Conservation (phyloP, 1,140 invertebrate species). For the Orius laevigatus region DNA sequence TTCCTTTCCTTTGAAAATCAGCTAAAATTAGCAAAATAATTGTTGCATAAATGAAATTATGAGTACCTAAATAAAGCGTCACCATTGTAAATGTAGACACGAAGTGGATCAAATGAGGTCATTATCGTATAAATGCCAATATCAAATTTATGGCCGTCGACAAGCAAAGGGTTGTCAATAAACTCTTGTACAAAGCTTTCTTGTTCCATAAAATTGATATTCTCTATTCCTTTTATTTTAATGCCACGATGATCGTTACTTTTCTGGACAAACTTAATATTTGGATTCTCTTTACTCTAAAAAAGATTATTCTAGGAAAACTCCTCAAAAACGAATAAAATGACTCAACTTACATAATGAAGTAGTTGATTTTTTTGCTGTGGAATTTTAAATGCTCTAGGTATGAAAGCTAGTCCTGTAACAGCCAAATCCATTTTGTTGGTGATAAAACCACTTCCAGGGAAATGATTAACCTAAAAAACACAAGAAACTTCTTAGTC, state of each 20-base stretch:
- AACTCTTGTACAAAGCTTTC: constrained; percentile 86
- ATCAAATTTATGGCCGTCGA: constrained; percentile 88
- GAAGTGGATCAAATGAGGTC: constrained; percentile 77
- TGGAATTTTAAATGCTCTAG: constrained; percentile 76
- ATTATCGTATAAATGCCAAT: constrained; percentile 88
- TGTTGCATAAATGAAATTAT: too few relatives aligned
- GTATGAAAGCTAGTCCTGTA: constrained; percentile 55
- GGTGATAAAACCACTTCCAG: constrained; percentile 84
- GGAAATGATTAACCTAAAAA: constrained; percentile 75
- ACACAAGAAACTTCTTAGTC: constrained; percentile 14
- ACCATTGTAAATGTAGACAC: constrained; percentile 76
- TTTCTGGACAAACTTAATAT: constrained; percentile 76
- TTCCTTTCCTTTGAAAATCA: too few relatives aligned
- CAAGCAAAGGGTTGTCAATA: constrained; percentile 59
- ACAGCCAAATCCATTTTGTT: constrained; percentile 87
- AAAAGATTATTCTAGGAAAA: constrained; percentile 15
- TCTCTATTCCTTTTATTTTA: constrained; percentile 46
- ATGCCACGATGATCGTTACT: constrained; percentile 85
- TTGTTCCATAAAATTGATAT: constrained; percentile 52
- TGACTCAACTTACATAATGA: constrained; percentile 38
- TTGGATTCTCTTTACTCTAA: constrained; percentile 41
- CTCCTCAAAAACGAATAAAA: neutral
- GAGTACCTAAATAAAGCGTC: constrained; percentile 70
- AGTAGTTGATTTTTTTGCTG: constrained; percentile 53
- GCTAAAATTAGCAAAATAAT: too few relatives aligned